A percentile compares a stretch with the other conserved stretches of the same genome.
Conservation (phyloP, 2,797 vertebrate species). For the Chaetophractus vellerosus region DNA sequence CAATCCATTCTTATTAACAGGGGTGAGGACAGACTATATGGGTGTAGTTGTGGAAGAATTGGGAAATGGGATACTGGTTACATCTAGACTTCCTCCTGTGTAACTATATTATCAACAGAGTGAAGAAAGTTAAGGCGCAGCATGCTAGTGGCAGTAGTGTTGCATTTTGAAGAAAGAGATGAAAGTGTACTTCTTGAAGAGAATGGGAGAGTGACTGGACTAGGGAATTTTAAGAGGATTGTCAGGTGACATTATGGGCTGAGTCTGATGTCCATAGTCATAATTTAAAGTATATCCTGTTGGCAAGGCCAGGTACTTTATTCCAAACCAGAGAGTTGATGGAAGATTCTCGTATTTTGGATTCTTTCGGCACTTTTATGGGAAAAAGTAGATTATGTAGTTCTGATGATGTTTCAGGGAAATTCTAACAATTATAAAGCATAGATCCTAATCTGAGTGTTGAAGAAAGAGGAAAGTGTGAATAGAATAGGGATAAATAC, state of each 20-base stretch:
- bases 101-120: neutral
- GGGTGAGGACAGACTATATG: too few relatives aligned
- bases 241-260: neutral
- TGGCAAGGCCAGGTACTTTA: neutral
- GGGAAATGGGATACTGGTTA: too few relatives aligned
- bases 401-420: constrained; percentile 5
- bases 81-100: too few relatives aligned
- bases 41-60: too few relatives aligned
- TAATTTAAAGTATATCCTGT: constrained; percentile 6
- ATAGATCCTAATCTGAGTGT: constrained; percentile 5
- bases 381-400: constrained; percentile 27
- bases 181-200: neutral
- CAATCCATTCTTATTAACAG: too few relatives aligned
- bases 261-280: neutral
- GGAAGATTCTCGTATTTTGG: neutral
- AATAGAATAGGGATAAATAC: neutral
- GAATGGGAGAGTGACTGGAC: neutral
- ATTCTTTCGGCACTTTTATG: constrained; percentile 54
- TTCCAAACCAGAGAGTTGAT: neutral
- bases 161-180: neutral
- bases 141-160: neutral
- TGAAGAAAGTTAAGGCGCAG: neutral
- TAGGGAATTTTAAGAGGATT: neutral
- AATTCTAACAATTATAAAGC: neutral
- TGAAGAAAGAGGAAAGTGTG: neutral